These are phyloP conservation scores for Menura novaehollandiae DNA, from an alignment of 2,113 vertebrate genomes.

Conservation along the genomic window DNA sequence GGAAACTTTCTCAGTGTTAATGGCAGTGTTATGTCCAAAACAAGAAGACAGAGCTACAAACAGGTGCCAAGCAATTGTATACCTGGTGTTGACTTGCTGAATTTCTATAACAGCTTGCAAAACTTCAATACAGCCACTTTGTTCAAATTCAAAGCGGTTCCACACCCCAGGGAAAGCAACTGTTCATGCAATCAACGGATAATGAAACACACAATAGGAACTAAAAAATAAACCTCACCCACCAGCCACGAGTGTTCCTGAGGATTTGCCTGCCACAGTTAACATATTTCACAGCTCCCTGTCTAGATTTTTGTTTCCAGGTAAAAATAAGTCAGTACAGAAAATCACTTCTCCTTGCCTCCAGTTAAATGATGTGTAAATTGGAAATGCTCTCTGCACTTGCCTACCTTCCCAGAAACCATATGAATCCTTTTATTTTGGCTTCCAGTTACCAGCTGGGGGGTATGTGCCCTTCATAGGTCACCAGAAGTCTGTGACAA, in stretches of 20 bases:
- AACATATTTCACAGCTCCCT: not conserved
- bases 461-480: not conserved
- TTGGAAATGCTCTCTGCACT: not conserved
- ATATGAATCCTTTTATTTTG: not conserved
- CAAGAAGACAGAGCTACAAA: not conserved
- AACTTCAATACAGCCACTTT: not conserved
- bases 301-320: not conserved
- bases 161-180: not conserved
- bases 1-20: not conserved
- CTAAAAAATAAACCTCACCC: not conserved
- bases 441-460: not conserved
- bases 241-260: not conserved
- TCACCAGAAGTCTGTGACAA: not conserved
- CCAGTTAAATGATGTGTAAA: not conserved
- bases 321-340: not conserved
- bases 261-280: not conserved
- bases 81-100: not conserved
- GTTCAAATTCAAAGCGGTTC: not conserved
- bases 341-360: not conserved
- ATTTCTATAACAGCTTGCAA: not conserved
- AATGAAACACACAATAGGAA: not conserved
- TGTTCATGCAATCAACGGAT: not conserved
- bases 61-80: not conserved
- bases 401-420: not conserved
- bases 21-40: not conserved